Base-by-base conservation (phyloP, 2,113 vertebrate species). In the Empidonax alnorum region DNA sequence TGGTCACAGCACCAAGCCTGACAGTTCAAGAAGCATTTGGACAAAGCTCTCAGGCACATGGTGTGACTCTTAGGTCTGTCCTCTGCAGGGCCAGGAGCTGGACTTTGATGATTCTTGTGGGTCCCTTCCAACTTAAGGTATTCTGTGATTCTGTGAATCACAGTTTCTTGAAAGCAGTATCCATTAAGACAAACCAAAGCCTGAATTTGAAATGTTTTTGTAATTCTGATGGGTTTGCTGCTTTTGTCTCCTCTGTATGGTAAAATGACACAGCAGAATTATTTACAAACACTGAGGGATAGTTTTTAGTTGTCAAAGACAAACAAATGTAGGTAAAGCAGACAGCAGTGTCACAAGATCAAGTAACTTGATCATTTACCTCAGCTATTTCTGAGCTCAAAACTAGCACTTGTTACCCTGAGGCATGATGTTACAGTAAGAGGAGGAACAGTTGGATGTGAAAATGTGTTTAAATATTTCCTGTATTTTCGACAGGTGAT, bases 11-110 rank as follows among this genome's bases (percentile, higher is more conserved):
- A 42, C 18, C 41, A 55, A 58, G 17, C 41, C 63, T 83, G 47
- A 0, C 14, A 35, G n/a, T 0, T 76, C 35, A 42, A 13, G 14
- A 27, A 47, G 30, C 1, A 0, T 55, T 76, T 42, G 71, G n/a
- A 41, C n/a, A 69, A 18, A 5, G 7, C n/a, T 35, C 11, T 69
- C 7, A 13, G 14, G 12, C 41, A 6, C 14, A 3, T 2, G 21
- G 14, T 41, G 53, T 31, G 63, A 19, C 11, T 55, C n/a, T 8
- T 7, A 78, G 25, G 17, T 12, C 19, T 27, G 25, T 41, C 30
- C 47, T 47, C 7, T 41, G 46, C 3, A 18, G 20, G 30, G n/a
- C 15, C 53, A 68, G 46, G n/a, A 75, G 55, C 7, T 62, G 55
- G 16, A 41, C 6, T 31, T 31, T 19, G 30, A 33, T 44, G 30